phyloP scores from a whole-genome alignment of 2,888 invertebrate genomes.

The Troides aeacus region DNA sequence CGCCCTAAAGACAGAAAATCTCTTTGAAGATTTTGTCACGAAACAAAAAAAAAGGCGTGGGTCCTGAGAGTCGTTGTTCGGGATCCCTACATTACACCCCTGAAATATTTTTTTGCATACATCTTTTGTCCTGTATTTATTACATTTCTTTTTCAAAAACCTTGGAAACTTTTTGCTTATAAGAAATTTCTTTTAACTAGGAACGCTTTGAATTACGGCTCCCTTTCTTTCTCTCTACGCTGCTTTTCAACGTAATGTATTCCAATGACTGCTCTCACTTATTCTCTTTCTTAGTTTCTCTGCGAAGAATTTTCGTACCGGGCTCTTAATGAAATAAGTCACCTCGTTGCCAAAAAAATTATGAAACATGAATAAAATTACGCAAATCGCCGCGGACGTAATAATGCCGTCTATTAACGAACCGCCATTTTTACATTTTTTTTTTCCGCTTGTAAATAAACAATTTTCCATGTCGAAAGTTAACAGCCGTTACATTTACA shows the following conservation, averaged over 20 bases:
- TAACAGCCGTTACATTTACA: constrained; percentile 11
- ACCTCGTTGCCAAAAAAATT: constrained; percentile 16
- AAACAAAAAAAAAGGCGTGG: no score
- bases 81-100: no score
- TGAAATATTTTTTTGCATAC: no score
- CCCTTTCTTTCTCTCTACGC: constrained; percentile 1
- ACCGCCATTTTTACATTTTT: constrained; percentile 12
- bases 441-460: constrained; percentile 23
- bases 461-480: constrained; percentile 11
- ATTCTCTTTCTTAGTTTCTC: constrained; percentile 13
- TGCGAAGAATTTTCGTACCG: constrained; percentile 19
- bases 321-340: constrained; percentile 23
- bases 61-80: background rate
- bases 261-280: constrained; percentile 17
- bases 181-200: constrained; percentile 11
- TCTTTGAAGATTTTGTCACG: no score
- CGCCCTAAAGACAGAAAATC: no score
- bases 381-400: constrained; percentile 11
- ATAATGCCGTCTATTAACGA: constrained; percentile 19
- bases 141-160: background rate
- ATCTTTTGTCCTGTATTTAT: background rate
- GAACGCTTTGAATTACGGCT: constrained; percentile 8
- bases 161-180: background rate
- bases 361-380: constrained; percentile 26
- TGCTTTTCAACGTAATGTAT: constrained; percentile 18